Conservation (phyloP, 1,140 invertebrate species). For the Medauroidea extradentata region DNA sequence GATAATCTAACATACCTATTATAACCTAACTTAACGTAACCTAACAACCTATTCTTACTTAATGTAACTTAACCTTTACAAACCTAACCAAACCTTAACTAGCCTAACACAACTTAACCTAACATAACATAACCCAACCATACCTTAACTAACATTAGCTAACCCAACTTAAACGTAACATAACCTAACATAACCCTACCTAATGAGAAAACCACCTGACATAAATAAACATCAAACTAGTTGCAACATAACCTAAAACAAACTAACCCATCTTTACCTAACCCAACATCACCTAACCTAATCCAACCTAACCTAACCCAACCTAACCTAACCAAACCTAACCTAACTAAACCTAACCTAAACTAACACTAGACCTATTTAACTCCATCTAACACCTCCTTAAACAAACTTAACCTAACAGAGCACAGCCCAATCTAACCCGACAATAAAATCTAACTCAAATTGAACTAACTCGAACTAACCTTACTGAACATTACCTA, state of each 20-base stretch:
- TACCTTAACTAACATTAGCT: conserved; percentile 31
- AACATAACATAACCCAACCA: conserved; percentile 21
- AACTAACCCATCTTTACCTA: conserved; percentile 26
- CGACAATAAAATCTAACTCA: conserved; percentile 5
- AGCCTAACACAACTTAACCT: no score
- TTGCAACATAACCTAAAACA: conserved; percentile 32
- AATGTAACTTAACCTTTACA: conserved; percentile 28
- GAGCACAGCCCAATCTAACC: no score
- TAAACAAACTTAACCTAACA: conserved; percentile 14
- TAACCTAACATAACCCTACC: conserved; percentile 32
- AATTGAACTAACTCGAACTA: conserved; percentile 13
- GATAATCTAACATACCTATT: conserved; percentile 21
- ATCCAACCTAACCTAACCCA: conserved; percentile 19
- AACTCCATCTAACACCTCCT: conserved; percentile 22
- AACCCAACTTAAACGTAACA: conserved; percentile 30
- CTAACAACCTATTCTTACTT: conserved; percentile 16
- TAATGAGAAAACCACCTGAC: no score
- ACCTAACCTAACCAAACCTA: conserved; percentile 21
- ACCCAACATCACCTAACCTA: conserved; percentile 14
- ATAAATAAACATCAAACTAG: conserved; percentile 30
- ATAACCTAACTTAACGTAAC: conserved; percentile 26
- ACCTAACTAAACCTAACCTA: conserved; percentile 19
- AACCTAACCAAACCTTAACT: conserved; percentile 22
- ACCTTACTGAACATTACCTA: conserved; percentile 15
- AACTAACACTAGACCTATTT: conserved; percentile 12